Evolutionary conservation across 2,113 vertebrate species (phyloP).

Genomic region (Lepus americanus): DNA sequence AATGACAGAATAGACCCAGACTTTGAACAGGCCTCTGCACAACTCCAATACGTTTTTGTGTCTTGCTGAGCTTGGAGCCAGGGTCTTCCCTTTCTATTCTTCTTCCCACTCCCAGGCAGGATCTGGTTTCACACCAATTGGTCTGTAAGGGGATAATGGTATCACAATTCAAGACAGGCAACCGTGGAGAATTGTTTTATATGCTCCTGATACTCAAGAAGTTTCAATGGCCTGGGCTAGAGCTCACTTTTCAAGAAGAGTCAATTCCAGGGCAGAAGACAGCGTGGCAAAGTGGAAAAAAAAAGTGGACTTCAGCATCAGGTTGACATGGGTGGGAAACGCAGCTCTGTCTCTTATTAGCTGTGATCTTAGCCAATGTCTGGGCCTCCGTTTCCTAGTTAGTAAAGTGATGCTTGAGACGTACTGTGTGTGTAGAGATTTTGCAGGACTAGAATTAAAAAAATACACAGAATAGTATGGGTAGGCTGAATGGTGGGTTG

Average conservation of each 20-base stretch:
- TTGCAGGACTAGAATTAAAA: not conserved
- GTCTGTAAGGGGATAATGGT: constrained; percentile 79
- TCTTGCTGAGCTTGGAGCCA: constrained; percentile 69
- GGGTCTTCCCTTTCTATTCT: constrained; percentile 68
- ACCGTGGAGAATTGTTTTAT: constrained; percentile 82
- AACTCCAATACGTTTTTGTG: constrained; percentile 67
- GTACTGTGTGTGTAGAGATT: constrained; percentile 14
- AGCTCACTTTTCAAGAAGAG: constrained; percentile 77
- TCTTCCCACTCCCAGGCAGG: constrained; percentile 69
- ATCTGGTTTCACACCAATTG: constrained; percentile 80
- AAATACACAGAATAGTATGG: not conserved
- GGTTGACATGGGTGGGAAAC: not conserved
- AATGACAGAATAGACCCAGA: constrained; percentile 77
- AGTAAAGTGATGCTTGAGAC: not conserved
- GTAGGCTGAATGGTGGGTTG: accelerated
- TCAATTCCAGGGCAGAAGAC: constrained; percentile 74
- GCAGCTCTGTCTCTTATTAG: constrained; percentile 12
- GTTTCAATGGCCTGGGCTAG: constrained; percentile 55
- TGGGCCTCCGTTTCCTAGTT: not conserved
- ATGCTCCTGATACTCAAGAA: constrained; percentile 79
- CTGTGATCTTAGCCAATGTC: not conserved
- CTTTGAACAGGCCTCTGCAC: constrained; percentile 73
- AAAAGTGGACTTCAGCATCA: not conserved
- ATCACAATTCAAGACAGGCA: constrained; percentile 81
- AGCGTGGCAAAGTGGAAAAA: not conserved